Evolutionary conservation across 2,888 invertebrate genomes (phyloP), one percentile per base, ranked within the genome.

Genomic region (Drosophila paramelanica): DNA sequence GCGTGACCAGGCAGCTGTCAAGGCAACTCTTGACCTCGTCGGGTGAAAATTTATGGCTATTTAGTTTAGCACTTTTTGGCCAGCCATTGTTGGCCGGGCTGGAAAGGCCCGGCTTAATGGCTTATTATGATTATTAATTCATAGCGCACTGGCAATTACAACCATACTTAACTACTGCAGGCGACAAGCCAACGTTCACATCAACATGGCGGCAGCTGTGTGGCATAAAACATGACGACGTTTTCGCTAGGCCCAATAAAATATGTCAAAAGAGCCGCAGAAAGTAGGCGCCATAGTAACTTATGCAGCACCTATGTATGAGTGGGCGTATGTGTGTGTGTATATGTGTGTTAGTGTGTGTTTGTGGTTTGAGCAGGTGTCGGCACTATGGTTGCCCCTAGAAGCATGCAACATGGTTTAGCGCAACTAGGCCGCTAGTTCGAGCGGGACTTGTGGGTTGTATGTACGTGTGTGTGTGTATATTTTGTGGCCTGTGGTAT

Each of bases 51-150:
- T 84, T 84, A 84, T 83, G 81, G 55, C 70, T 58, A 73, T 64
- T 68, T 57, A 72, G 74, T 55, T 82, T 68, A 66, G 77, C 82
- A 85, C 73, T 79, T 75, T 79, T 73, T 50, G 57, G 67, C 47
- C 52, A 43, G 52, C 47, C 68, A 57, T 56, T 73, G 49, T 39
- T 55, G 53, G 27, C 36, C 27, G 17, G 31, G 10, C 43, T 33
- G 39, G 5, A 25, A 38, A 43, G 52, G 52, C 53, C 38, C 14
- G 23, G 47, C 62, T 62, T 79, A 77, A 76, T 77, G 75, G 80
- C 76, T 84, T 77, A 82, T 84, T 84, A 80, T 56, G 79, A 81
- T 86, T 84, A 88, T 81, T 80, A 81, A 82, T 88, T 79, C 79
- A 86, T 75, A 72, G 53, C 52, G 56, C 69, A 58, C 36, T 55